These are phyloP conservation scores for Phyllotreta cruciferae DNA, from an alignment of 2,888 invertebrate genomes.

Conservation along the genomic window DNA sequence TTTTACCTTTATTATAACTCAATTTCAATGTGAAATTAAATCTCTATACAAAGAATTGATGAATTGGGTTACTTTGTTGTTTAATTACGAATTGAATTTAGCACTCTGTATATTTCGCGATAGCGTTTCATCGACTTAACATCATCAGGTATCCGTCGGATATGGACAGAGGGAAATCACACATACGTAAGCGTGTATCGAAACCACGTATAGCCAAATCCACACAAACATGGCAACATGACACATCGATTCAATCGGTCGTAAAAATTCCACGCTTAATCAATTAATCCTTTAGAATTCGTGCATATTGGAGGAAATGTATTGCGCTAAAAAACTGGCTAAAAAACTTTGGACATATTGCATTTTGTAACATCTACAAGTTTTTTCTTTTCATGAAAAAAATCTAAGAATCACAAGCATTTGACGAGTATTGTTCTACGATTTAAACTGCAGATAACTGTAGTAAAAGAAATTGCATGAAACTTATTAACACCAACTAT, in stretches of 20 bases:
- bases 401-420: no score
- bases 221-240: slow-evolving; percentile 39
- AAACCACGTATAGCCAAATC: slow-evolving; percentile 40
- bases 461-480: no score
- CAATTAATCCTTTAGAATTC: slow-evolving; percentile 37
- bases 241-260: slow-evolving; percentile 36
- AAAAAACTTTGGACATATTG: slow-evolving; percentile 21
- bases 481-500: no score
- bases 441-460: no score
- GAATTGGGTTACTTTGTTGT: no score
- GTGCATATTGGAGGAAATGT: slow-evolving; percentile 18
- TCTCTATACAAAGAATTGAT: no score
- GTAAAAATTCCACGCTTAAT: slow-evolving; percentile 42
- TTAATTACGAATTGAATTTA: not conserved
- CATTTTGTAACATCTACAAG: no score
- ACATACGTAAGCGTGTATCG: slow-evolving; percentile 39
- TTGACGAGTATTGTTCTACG: no score
- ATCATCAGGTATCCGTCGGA: slow-evolving; percentile 7
- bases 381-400: no score
- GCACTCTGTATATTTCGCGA: slow-evolving; percentile 20
- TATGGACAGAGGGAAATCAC: slow-evolving; percentile 36
- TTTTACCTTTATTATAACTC: no score
- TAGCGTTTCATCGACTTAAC: slow-evolving; percentile 19
- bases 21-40: no score
- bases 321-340: not conserved